A percentile compares a stretch with the other conserved stretches of the same genome.
Evolutionary conservation across 2,113 vertebrate genomes (phyloP).

Genomic region (Festucalex cinctus): DNA sequence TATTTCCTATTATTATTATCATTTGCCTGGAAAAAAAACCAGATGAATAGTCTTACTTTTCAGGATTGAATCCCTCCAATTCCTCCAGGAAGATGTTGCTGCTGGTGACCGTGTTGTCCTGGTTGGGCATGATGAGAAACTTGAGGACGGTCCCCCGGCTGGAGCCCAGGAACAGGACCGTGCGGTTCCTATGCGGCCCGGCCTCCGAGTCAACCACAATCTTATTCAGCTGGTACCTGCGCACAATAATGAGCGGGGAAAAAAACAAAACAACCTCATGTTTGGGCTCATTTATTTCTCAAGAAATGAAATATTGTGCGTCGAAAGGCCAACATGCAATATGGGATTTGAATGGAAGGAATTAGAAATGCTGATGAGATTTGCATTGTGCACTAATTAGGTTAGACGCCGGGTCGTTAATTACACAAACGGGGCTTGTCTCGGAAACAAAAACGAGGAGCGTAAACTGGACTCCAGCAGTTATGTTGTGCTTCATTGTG

Average conservation of each 20-base stretch:
- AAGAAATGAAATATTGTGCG: neutral
- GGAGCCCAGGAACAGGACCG: constrained; percentile 88
- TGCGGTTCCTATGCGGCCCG: constrained; percentile 85
- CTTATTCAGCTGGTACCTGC: constrained; percentile 89
- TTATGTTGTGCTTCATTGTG: neutral
- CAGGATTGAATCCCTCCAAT: constrained; percentile 88
- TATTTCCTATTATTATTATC: no score
- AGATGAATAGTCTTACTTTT: constrained; percentile 75
- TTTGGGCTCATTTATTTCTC: neutral
- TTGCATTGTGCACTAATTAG: constrained; percentile 58
- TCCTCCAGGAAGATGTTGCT: constrained; percentile 88
- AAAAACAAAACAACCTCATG: neutral
- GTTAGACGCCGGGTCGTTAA: constrained; percentile 48
- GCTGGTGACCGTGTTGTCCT: constrained; percentile 71
- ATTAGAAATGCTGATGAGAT: constrained; percentile 46
- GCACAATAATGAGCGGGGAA: neutral
- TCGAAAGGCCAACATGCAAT: neutral
- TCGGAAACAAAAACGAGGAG: constrained; percentile 41
- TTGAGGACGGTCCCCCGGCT: constrained; percentile 89
- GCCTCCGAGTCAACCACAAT: constrained; percentile 87
- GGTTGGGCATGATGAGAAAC: constrained; percentile 84
- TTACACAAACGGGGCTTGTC: constrained; percentile 6
- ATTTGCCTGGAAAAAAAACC: no score
- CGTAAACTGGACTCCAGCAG: constrained; percentile 21
- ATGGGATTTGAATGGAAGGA: constrained; percentile 26